phyloP scores from a whole-genome alignment of 2,888 invertebrate genomes.

The Drosophila multiciliata region DNA sequence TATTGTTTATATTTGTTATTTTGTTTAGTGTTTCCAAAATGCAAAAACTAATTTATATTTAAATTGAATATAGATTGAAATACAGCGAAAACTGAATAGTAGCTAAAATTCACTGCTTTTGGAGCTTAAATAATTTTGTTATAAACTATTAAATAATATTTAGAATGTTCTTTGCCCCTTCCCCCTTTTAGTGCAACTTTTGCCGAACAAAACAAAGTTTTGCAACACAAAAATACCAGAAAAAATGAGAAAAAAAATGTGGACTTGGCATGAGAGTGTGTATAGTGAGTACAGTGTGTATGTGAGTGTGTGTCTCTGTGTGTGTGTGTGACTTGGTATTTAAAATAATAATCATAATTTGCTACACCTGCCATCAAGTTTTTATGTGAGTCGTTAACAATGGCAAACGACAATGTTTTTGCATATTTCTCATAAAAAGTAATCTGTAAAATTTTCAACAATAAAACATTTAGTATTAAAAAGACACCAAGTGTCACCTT shows the following conservation, averaged over 20 bases:
- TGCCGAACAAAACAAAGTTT: slow-evolving; percentile 3
- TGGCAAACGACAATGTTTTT: slow-evolving; percentile 42
- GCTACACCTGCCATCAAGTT: slow-evolving; percentile 65
- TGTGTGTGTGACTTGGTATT: slow-evolving; percentile 39
- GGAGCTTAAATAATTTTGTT: not conserved
- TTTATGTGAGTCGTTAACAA: slow-evolving; percentile 49
- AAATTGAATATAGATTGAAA: not conserved
- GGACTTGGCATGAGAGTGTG: not conserved
- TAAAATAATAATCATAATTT: slow-evolving; percentile 76
- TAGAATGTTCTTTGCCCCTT: no score
- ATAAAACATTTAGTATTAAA: slow-evolving; percentile 70
- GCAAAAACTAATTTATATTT: not conserved
- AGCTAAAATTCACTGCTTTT: not conserved
- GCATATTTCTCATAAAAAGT: slow-evolving; percentile 64
- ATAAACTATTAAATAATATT: slow-evolving; percentile 1
- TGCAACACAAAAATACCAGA: not conserved
- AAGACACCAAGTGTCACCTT: slow-evolving; percentile 52
- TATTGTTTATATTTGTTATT: not conserved
- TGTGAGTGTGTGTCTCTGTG: slow-evolving; percentile 1
- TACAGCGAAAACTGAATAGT: not conserved
- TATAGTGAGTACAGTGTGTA: not conserved
- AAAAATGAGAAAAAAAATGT: slow-evolving; percentile 5
- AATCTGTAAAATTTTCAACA: slow-evolving; percentile 63
- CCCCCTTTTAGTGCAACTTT: not conserved
- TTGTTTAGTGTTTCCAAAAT: not conserved